Conservation (phyloP, 2,888 invertebrate species). For the Drosophila picticornis region DNA sequence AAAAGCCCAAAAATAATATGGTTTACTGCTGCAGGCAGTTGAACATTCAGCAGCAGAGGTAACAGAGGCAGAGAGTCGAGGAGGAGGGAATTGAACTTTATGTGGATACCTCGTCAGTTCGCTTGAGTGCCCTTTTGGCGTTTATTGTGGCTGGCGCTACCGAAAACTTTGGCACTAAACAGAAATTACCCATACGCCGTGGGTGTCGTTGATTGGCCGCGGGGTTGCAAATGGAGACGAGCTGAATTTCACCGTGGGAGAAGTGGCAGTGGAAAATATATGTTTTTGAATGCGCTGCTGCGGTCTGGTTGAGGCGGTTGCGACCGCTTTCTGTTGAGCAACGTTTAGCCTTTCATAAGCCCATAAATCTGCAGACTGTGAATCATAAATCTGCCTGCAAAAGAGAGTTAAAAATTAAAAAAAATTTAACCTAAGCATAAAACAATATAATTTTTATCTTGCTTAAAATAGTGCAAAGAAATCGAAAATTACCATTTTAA, state of each 20-base stretch:
- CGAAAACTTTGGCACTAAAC: conserved; percentile 69
- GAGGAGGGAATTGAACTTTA: conserved; percentile 30
- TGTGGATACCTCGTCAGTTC: conserved; percentile 58
- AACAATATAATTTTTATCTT: background rate
- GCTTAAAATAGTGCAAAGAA: background rate
- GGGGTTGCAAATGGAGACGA: conserved; percentile 12
- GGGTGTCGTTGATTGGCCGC: conserved; percentile 69
- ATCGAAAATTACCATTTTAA: background rate
- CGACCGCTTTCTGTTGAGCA: conserved; percentile 14
- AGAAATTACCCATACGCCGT: conserved; percentile 77
- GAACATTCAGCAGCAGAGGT: conserved; percentile 4
- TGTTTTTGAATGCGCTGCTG: conserved; percentile 9
- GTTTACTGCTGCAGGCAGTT: conserved; percentile 61
- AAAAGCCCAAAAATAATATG: conserved; percentile 75
- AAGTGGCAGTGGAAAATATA: conserved; percentile 6
- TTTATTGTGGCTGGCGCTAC: conserved; percentile 65
- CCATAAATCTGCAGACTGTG: conserved; percentile 71
- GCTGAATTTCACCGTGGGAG: background rate
- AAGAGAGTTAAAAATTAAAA: no score
- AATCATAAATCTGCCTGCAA: conserved; percentile 65
- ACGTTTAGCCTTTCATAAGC: conserved; percentile 57
- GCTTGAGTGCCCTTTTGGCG: conserved; percentile 76
- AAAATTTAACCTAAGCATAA: background rate
- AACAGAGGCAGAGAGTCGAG: background rate
- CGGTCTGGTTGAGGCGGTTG: conserved; percentile 27